Evolutionary conservation across 1,140 invertebrate species (phyloP).

Genomic region (Papilio xuthus): DNA sequence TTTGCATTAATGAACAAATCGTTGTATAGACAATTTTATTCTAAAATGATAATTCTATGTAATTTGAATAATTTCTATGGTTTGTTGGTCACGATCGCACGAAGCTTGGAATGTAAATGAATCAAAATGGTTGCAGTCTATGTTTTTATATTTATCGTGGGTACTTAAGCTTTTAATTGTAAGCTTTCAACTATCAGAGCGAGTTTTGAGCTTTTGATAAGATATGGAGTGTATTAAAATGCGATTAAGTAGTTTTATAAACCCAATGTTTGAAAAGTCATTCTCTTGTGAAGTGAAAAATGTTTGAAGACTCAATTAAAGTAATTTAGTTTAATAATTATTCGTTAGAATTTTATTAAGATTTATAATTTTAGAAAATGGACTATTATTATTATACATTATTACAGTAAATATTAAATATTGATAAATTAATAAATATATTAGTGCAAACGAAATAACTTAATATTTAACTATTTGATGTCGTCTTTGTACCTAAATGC

Average conservation of each 20-base stretch:
- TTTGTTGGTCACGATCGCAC: conserved; percentile 41
- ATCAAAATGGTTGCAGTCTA: conserved; percentile 42
- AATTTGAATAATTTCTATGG: conserved; percentile 24
- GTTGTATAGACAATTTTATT: conserved; percentile 27
- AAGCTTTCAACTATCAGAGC: conserved; percentile 39
- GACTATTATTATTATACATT: too few species aligned
- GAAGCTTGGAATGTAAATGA: conserved; percentile 42
- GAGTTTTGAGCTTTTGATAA: conserved; percentile 29
- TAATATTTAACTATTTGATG: too few species aligned
- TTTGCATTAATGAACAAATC: conserved; percentile 44
- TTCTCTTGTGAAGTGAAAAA: conserved; percentile 11
- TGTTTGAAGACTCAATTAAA: background rate
- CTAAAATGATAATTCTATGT: conserved; percentile 39
- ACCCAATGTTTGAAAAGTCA: conserved; percentile 23
- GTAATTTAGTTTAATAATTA: too few species aligned
- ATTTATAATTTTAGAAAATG: background rate
- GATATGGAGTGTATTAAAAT: conserved; percentile 15
- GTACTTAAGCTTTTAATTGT: conserved; percentile 50
- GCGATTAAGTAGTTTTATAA: conserved; percentile 38
- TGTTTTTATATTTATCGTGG: conserved; percentile 40
- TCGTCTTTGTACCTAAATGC: too few species aligned
- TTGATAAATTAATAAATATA: too few species aligned
- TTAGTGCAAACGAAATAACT: too few species aligned
- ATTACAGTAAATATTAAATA: too few species aligned
- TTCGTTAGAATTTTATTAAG: conserved; percentile 28